Base-by-base conservation (phyloP, 2,888 invertebrate species). In the Tortricodes alternella region DNA sequence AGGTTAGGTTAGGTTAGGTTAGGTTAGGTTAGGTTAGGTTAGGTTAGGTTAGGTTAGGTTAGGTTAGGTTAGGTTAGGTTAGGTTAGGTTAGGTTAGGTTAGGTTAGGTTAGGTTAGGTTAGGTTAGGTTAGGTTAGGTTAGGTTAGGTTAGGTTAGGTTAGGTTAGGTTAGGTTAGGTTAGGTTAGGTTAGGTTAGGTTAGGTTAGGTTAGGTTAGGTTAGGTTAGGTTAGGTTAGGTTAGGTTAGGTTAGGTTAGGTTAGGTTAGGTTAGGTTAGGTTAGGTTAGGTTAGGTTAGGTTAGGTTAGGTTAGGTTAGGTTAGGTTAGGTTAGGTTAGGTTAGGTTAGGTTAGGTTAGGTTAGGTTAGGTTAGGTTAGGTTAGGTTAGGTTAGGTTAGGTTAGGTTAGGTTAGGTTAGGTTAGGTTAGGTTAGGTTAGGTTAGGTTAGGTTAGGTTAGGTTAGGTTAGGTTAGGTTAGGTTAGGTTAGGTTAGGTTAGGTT, bases 351-450 rank as follows among this genome's bases (percentile, higher is more conserved):
- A 34, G 44, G 43, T 53, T 49, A 23, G 51, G 60, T 60, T 59
- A 59, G 48, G 50, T 58, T 49, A 34, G 41, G 55, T 46, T 55
- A 23, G 51, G 44, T 51, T 46, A 21, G 53, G 44, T 44, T 62
- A 39, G 52, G 56, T 39, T 66, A 34, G 49, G 52, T 56, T 57
- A 43, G 62, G 57, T 61, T 48, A 43, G 62, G 58, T 55, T 60
- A 50, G 62, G 62, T 55, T 59, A 37, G 62, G 61, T 60, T 64
- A 46, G 62, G 65, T 62, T 64, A 38, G 57, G 59, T 51, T 55
- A 29, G 59, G 58, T 59, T 52, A 35, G 63, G 53, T 61, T 50
- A 27, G 59, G 59, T 56, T 51, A 39, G 59, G 52, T 59, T 29
- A 39, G 61, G 49, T 60, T 51, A 49, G 59, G 57, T 62, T 43